phyloP scores from a whole-genome alignment of 2,113 vertebrate genomes.

The Leucosticte australis region DNA sequence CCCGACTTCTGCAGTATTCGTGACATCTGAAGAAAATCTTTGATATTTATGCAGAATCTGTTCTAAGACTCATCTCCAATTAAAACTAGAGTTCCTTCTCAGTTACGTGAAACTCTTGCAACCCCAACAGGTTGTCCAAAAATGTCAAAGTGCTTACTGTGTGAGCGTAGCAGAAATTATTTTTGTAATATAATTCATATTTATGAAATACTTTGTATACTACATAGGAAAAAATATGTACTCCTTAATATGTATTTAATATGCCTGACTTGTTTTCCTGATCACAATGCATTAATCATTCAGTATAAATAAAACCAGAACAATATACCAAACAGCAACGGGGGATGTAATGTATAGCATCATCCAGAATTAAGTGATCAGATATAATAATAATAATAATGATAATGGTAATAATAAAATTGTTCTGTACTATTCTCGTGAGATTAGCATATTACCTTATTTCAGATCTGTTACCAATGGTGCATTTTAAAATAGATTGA shows the following conservation, averaged over 20 bases:
- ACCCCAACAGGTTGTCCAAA: conserved; percentile 80
- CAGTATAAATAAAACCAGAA: conserved; percentile 76
- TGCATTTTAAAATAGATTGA: conserved; percentile 70
- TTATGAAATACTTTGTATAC: conserved; percentile 99
- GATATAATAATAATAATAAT: conserved; percentile 36
- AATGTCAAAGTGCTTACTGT: conserved; percentile 95
- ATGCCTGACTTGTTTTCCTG: conserved; percentile 84
- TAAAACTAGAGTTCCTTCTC: conserved; percentile 71
- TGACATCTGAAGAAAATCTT: conserved; percentile 72
- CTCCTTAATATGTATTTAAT: conserved; percentile 85
- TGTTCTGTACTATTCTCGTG: conserved; percentile 77
- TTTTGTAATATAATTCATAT: conserved; percentile 99
- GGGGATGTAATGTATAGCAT: conserved; percentile 74
- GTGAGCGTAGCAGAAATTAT: conserved; percentile 99
- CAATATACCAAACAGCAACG: conserved; percentile 73
- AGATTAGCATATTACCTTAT: conserved; percentile 74
- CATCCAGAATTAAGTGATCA: conserved; percentile 77
- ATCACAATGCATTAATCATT: conserved; percentile 80
- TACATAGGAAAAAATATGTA: conserved; percentile 81
- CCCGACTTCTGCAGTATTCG: conserved; percentile 69
- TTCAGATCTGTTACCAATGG: conserved; percentile 69
- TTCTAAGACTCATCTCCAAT: conserved; percentile 69
- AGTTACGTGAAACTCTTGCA: conserved; percentile 74
- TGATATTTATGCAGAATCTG: conserved; percentile 73
- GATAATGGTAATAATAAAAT: conserved; percentile 1